Evolutionary conservation across 2,113 vertebrate genomes (phyloP), one percentile per base, ranked within the genome.

Genomic region (Ameiurus melas): DNA sequence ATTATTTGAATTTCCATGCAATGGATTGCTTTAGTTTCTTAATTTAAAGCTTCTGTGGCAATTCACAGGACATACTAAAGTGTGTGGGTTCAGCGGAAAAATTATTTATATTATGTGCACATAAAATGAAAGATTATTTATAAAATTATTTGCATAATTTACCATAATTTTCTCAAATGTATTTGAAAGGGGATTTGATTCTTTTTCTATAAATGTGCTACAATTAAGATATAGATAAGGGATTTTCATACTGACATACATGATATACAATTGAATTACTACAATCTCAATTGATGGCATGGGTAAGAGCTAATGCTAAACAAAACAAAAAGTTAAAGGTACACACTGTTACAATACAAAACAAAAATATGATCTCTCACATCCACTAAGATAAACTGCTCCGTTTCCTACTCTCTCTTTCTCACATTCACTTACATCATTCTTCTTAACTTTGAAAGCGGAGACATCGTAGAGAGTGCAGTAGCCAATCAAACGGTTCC

Each of bases 381-480:
- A 17, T 22, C 8, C 39, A 70, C 27, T 22, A 84, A 47, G n/a
- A 0, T 43, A 68, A 53, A 14, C 20, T 57, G 12, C 16, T 36
- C 14, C 19, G 51, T 51, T 22, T 73, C 10, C 19, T 17, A 85
- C 33, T 13, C 57, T 9, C 16, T 20, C 58, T 10, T 30, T 36
- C 5, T 77, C n/a, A 20, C 5, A 53, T 43, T 88, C 1, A 55
- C 83, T 4, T 93, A 96, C 98, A 93, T 86, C 93, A 0, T 84
- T 90, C 89, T 89, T 95, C 85, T 90, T 94, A 87, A 92, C 47
- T 47, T 94, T 95, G 92, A 99, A 98, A 90, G 93, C 85, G 12
- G 97, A 95, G 58, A 97, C 94, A 89, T 97, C 96, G 84, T 97
- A 99, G 22, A 99, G 96, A 25, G 97, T 94, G 47, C 98, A 99